These are phyloP conservation scores for Ailuropoda melanoleuca DNA, from an alignment of 2,113 vertebrate species.

Conservation along the genomic window DNA sequence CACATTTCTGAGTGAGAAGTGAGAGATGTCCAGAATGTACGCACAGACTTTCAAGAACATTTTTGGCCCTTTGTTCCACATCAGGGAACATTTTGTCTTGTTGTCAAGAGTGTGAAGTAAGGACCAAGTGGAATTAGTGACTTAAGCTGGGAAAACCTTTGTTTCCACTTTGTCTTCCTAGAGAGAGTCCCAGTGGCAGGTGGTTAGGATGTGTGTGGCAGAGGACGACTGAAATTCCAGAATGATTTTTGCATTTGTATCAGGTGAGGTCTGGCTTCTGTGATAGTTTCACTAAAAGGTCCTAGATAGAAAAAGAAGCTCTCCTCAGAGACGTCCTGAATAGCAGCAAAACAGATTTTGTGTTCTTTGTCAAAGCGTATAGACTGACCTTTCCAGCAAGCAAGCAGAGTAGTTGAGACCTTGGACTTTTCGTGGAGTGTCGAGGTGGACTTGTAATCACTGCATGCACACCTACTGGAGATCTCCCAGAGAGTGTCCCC, in stretches of 20 bases:
- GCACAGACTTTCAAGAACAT: fast-evolving
- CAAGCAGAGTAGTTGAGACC: neutral
- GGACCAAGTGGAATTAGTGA: too few species aligned
- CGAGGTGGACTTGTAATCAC: neutral
- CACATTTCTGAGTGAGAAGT: neutral
- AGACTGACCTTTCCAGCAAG: neutral
- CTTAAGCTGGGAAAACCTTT: neutral
- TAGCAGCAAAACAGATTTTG: fast-evolving
- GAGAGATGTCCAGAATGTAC: fast-evolving
- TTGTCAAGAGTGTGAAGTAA: neutral
- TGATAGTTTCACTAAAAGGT: neutral
- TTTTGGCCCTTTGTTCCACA: fast-evolving
- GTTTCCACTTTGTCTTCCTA: neutral
- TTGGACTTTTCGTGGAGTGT: fast-evolving
- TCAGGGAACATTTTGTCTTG: neutral
- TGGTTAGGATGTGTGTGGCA: fast-evolving
- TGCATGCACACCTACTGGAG: neutral
- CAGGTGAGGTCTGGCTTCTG: neutral
- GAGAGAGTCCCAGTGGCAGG: too few species aligned
- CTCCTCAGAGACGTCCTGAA: neutral
- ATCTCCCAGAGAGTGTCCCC: neutral
- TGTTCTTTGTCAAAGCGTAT: neutral
- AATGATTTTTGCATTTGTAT: neutral
- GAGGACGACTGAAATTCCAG: neutral
- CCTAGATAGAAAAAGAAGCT: neutral